These are phyloP conservation scores for Drosophila borborema DNA, from an alignment of 2,888 invertebrate genomes.

Conservation along the genomic window DNA sequence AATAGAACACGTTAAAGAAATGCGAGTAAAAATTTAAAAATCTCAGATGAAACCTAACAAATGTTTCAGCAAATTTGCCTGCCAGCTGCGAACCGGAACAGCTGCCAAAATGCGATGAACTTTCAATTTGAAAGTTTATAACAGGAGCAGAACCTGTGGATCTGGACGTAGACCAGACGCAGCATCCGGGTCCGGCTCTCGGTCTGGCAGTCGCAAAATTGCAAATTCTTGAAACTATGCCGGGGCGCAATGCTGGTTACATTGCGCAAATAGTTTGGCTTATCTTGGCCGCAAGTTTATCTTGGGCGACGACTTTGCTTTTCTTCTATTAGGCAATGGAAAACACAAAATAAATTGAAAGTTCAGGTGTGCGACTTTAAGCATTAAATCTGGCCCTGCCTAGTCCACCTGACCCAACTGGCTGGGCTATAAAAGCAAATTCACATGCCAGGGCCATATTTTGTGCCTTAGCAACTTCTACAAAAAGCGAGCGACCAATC, in stretches of 20 bases:
- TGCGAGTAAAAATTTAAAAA: constrained; percentile 21
- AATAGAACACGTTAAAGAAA: constrained; percentile 6
- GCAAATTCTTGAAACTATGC: constrained; percentile 5
- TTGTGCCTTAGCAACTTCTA: constrained; percentile 61
- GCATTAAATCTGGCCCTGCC: constrained; percentile 37
- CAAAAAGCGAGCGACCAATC: constrained; percentile 59
- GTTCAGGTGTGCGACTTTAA: constrained; percentile 68
- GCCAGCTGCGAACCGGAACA: constrained; percentile 39
- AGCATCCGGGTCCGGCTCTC: background rate
- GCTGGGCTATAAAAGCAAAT: constrained; percentile 60
- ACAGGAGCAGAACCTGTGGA: constrained; percentile 2
- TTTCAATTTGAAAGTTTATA: constrained; percentile 70
- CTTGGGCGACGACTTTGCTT: constrained; percentile 50
- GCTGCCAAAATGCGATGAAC: constrained; percentile 63
- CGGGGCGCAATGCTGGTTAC: constrained; percentile 3
- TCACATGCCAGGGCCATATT: constrained; percentile 64
- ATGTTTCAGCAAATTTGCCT: constrained; percentile 37
- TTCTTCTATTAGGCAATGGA: constrained; percentile 65
- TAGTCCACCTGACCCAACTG: background rate
- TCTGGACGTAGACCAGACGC: background rate
- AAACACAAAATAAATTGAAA: constrained; percentile 74
- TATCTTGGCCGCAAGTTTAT: constrained; percentile 59
- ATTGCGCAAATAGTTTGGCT: constrained; percentile 64
- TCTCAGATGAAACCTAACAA: constrained; percentile 7
- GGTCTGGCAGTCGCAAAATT: constrained; percentile 9